These are phyloP conservation scores for Lanius ludovicianus DNA, from an alignment of 2,113 vertebrate genomes.

Conservation along the genomic window DNA sequence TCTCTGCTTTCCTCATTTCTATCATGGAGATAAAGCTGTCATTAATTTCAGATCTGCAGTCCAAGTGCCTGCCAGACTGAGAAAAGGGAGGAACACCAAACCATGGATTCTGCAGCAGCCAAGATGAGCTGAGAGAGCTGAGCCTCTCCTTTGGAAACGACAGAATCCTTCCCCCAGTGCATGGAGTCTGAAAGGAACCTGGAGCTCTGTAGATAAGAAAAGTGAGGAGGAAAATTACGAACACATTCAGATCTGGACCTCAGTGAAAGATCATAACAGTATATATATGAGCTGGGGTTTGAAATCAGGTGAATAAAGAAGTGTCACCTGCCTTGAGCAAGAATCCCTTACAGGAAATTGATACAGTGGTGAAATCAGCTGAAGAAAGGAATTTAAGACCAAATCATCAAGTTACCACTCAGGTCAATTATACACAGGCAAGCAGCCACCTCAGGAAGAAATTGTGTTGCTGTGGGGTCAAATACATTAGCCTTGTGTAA, in stretches of 20 bases:
- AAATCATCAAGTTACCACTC: background rate
- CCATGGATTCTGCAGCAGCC: background rate
- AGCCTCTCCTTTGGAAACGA: background rate
- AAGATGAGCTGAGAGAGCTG: fast-evolving
- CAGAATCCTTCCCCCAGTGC: background rate
- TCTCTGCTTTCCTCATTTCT: background rate
- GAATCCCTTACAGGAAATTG: background rate
- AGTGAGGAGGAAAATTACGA: background rate
- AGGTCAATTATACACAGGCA: background rate
- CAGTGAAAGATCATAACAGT: background rate
- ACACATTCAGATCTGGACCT: background rate
- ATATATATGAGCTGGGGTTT: background rate
- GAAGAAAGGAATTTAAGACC: background rate
- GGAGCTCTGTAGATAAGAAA: background rate
- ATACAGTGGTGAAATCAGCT: background rate
- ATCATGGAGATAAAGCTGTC: background rate
- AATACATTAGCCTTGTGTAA: background rate
- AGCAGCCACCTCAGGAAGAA: background rate
- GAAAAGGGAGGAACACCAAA: background rate
- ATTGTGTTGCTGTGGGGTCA: background rate
- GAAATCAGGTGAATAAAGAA: background rate
- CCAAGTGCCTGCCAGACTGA: background rate
- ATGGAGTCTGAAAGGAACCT: background rate
- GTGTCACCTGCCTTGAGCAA: background rate
- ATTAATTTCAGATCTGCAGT: background rate